Conservation (phyloP, 2,113 vertebrate genomes). For the Steatornis caripensis region DNA sequence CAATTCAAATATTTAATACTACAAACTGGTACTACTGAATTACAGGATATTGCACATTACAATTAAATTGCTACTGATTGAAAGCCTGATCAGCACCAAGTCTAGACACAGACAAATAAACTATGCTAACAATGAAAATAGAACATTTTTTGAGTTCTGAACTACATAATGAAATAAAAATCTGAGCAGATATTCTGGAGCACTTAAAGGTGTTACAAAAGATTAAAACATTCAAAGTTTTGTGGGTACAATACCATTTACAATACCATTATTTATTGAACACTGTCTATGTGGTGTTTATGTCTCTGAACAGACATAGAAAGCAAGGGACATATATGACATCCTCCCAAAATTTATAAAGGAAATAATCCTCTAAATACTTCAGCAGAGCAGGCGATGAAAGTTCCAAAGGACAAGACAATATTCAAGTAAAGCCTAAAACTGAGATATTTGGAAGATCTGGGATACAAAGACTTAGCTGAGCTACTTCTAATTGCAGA, state of each 20-base stretch:
- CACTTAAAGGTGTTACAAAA: background rate
- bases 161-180: background rate
- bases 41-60: background rate
- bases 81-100: background rate
- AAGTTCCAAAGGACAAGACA: background rate
- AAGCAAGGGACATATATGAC: no score
- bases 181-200: background rate
- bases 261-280: background rate
- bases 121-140: background rate
- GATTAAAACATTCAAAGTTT: background rate
- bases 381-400: background rate
- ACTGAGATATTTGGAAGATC: background rate
- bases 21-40: background rate
- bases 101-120: background rate
- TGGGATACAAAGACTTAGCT: background rate
- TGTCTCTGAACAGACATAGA: background rate
- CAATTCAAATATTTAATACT: background rate
- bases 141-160: background rate
- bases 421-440: background rate
- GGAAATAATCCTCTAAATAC: background rate
- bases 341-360: no score
- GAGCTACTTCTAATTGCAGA: background rate
- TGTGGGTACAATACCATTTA: background rate
- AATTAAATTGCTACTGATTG: background rate
- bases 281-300: accelerated